Conservation (phyloP, 2,113 vertebrate genomes). For the Eira barbara region DNA sequence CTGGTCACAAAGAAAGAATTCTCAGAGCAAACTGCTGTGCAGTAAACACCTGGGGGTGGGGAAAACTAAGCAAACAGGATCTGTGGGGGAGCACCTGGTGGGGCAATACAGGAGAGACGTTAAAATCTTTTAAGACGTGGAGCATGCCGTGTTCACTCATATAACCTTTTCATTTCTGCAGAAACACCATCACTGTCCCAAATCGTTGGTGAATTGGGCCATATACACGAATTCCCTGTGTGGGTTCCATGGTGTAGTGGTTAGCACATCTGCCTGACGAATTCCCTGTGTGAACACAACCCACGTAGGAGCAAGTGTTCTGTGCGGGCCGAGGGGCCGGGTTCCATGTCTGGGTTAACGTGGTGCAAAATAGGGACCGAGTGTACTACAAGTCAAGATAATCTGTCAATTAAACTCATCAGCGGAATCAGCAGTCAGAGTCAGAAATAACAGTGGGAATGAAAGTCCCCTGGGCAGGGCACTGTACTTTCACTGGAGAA, state of each 20-base stretch:
- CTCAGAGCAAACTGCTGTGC: neutral
- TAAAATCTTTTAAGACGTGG: neutral
- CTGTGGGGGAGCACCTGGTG: accelerated
- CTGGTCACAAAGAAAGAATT: neutral
- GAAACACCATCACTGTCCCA: neutral
- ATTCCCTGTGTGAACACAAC: neutral
- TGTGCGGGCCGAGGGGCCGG: neutral
- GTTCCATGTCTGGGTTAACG: neutral
- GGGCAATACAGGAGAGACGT: neutral
- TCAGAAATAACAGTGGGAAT: neutral
- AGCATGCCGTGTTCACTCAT: neutral
- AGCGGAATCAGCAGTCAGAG: neutral
- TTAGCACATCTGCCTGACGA: neutral
- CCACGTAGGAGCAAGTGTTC: neutral
- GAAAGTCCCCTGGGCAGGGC: neutral
- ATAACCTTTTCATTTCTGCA: neutral
- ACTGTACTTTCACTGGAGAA: neutral
- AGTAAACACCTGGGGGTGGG: neutral
- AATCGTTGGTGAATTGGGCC: neutral
- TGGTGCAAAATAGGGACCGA: neutral
- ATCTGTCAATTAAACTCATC: neutral
- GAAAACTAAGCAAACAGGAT: neutral
- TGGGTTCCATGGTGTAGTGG: too few species aligned
- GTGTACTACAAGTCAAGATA: neutral
- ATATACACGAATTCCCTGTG: neutral